Conservation (phyloP, 2,113 vertebrate species). For the Laterallus jamaicensis region DNA sequence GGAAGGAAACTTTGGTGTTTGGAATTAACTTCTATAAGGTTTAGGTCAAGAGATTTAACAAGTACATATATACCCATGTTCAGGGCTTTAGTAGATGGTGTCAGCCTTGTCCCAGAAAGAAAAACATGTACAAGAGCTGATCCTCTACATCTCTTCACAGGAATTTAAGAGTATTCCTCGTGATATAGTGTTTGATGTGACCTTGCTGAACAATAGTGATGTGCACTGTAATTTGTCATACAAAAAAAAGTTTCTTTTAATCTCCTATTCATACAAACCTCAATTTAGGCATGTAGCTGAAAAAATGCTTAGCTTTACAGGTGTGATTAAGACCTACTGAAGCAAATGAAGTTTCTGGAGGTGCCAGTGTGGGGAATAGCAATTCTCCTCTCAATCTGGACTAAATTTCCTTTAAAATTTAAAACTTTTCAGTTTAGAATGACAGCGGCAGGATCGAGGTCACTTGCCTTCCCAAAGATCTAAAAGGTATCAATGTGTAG, state of each 20-base stretch:
- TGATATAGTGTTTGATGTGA: neutral
- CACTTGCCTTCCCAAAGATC: constrained; percentile 18
- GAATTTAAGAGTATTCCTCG: neutral
- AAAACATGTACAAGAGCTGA: neutral
- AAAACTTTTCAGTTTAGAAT: neutral
- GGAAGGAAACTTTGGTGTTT: neutral
- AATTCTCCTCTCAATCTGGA: neutral
- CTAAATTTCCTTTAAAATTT: constrained; percentile 35
- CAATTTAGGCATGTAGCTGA: neutral
- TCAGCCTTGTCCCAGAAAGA: neutral
- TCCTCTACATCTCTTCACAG: neutral
- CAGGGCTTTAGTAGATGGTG: neutral
- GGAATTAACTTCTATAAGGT: neutral
- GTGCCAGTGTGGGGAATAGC: neutral
- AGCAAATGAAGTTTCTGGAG: neutral
- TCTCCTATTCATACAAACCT: neutral
- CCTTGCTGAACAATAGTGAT: neutral
- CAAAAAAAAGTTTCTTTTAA: neutral
- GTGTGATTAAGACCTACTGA: constrained; percentile 8
- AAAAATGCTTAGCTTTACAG: constrained; percentile 7
- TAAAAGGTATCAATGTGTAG: neutral
- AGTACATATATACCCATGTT: neutral
- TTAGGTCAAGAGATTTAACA: neutral
- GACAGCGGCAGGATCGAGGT: neutral
- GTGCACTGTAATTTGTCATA: neutral